Base-by-base conservation (phyloP, 2,888 invertebrate species). In the Ypsolopha sequella region DNA sequence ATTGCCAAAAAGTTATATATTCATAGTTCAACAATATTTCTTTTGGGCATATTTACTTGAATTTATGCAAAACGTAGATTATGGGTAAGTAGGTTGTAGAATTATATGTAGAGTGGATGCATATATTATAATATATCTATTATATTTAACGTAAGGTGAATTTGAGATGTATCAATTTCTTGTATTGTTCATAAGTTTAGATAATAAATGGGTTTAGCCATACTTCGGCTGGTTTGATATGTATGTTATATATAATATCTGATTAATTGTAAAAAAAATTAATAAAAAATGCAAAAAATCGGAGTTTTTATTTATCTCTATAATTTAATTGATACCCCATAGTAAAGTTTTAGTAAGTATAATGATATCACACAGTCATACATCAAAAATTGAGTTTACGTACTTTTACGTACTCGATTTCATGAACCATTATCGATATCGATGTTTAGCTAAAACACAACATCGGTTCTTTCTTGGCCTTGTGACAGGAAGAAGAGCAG, bases 1-100 rank as follows among this genome's bases (percentile, higher is more conserved):
- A 87, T 87, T 88, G 87, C 87, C 87, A 87, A 88, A 87, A 88
- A 87, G 82, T 86, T 80, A 85, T 84, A 84, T 85, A 85, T 86
- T 82, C 84, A 84, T 86, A 86, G 82, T 81, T 86, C 80, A 84
- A 84, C 82, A 85, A 82, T 85, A 84, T 82, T 86, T 81, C 82
- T 86, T 86, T 86, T 85, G 85, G 86, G 86, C 86, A 85, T 85
- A 85, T 85, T 80, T 86, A 85, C 82, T 86, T 86, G 80, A 82
- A 84, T 82, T 84, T 85, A 84, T 85, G 85, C 84, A 84, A 80
- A 81, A 78, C 75, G 77, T 85, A 85, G 85, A 84, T 86, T 81
- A 85, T 84, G 80, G 78, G 58, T 84, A 85, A 81, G 85, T 85
- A 85, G 85, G 78, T 82, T 80, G 81, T 86, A 86, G 86, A 80